phyloP scores from a whole-genome alignment of 1,140 invertebrate species.

The Hyles euphorbiae region DNA sequence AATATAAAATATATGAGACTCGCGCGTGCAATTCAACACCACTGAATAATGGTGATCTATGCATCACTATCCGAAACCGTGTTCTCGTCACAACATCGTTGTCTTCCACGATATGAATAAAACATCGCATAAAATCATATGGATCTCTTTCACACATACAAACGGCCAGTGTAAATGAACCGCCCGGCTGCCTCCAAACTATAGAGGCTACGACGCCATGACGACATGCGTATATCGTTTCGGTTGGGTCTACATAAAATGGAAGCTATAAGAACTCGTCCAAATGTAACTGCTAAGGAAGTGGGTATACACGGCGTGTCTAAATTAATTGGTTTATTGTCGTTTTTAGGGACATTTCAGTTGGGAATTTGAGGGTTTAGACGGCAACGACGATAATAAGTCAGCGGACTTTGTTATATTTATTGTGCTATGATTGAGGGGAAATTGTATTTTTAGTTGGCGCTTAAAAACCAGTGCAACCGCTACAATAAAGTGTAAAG shows the following conservation, averaged over 20 bases:
- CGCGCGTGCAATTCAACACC: not conserved
- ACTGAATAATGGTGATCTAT: constrained; percentile 35
- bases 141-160: constrained; percentile 41
- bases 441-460: too few relatives aligned
- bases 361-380: too few relatives aligned
- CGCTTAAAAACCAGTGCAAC: too few relatives aligned
- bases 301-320: constrained; percentile 20
- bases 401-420: too few relatives aligned
- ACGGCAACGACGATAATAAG: too few relatives aligned
- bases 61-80: constrained; percentile 37
- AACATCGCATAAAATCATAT: constrained; percentile 47
- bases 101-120: constrained; percentile 55
- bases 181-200: not conserved
- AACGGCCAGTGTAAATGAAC: constrained; percentile 16
- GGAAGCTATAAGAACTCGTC: constrained; percentile 16
- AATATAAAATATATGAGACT: too few relatives aligned
- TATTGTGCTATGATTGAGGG: too few relatives aligned
- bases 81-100: constrained; percentile 46
- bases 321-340: constrained; percentile 22
- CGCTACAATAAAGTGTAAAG: too few relatives aligned
- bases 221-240: not conserved
- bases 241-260: constrained; percentile 12
- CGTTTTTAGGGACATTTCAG: not conserved
- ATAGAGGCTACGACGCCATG: not conserved
- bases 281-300: constrained; percentile 16